These are phyloP conservation scores for Papilio machaon DNA, from an alignment of 1,140 invertebrate species.

Conservation along the genomic window DNA sequence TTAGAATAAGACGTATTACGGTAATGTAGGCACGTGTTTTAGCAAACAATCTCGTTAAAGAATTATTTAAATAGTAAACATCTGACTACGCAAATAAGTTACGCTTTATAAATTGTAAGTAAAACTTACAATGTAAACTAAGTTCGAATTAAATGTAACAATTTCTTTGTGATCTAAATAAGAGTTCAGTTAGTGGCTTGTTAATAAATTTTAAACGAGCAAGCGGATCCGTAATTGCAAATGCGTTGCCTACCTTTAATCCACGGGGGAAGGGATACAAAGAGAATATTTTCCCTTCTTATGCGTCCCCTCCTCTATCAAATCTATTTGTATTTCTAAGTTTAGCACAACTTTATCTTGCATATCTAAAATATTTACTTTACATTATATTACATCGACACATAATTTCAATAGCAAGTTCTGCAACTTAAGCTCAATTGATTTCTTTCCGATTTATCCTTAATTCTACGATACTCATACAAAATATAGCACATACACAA, in stretches of 20 bases:
- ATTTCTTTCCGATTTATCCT: not conserved
- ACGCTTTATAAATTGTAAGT: not conserved
- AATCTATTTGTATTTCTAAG: too few relatives aligned
- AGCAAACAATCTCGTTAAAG: not conserved
- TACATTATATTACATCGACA: not conserved
- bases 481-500: not conserved
- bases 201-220: too few relatives aligned
- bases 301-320: too few relatives aligned
- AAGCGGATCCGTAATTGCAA: not conserved
- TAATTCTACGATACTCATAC: too few relatives aligned
- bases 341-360: not conserved
- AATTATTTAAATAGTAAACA: constrained; percentile 5
- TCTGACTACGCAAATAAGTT: constrained; percentile 3
- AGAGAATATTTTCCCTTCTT: too few relatives aligned
- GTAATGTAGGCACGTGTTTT: constrained; percentile 5
- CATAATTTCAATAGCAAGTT: not conserved
- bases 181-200: not conserved
- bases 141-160: not conserved
- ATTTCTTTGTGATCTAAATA: not conserved
- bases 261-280: too few relatives aligned
- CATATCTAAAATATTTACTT: constrained; percentile 1
- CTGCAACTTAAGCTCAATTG: not conserved
- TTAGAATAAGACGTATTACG: constrained; percentile 20
- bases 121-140: not conserved
- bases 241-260: not conserved